Conservation (phyloP, 2,113 vertebrate genomes). For the Cochlearius cochlearius region DNA sequence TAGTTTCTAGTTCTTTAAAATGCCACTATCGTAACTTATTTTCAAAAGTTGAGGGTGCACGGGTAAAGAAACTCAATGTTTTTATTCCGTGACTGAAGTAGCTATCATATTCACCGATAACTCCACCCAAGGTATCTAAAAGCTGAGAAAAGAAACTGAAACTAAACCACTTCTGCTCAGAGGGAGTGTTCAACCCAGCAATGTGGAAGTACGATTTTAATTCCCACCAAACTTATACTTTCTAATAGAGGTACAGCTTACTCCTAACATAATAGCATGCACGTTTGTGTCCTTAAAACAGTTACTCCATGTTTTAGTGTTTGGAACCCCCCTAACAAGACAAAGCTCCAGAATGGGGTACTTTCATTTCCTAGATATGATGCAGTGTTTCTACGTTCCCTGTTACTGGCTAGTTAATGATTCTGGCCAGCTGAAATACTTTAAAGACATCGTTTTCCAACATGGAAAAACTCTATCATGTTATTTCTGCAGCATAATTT, state of each 20-base stretch:
- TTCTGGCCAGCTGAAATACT: not conserved
- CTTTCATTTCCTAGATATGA: not conserved
- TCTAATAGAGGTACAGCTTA: not conserved
- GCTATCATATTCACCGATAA: not conserved
- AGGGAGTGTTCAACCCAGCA: not conserved
- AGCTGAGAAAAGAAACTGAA: conserved; percentile 5
- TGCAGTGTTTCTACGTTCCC: not conserved
- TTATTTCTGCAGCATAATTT: not conserved
- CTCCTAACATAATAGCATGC: not conserved
- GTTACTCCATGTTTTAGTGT: not conserved
- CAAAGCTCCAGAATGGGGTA: not conserved
- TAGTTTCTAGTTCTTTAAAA: not conserved
- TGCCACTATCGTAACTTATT: not conserved
- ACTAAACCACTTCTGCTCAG: not conserved
- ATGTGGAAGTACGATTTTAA: not conserved
- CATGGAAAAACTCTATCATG: not conserved
- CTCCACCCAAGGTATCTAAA: not conserved
- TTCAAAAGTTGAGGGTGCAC: not conserved
- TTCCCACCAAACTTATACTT: not conserved
- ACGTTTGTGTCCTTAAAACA: not conserved
- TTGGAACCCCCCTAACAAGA: not conserved
- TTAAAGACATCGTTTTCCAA: not conserved
- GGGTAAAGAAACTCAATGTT: not conserved
- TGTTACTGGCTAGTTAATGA: not conserved
- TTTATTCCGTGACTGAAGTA: not conserved